Conservation (phyloP, 2,113 vertebrate genomes). For the Hippocampus abdominalis region DNA sequence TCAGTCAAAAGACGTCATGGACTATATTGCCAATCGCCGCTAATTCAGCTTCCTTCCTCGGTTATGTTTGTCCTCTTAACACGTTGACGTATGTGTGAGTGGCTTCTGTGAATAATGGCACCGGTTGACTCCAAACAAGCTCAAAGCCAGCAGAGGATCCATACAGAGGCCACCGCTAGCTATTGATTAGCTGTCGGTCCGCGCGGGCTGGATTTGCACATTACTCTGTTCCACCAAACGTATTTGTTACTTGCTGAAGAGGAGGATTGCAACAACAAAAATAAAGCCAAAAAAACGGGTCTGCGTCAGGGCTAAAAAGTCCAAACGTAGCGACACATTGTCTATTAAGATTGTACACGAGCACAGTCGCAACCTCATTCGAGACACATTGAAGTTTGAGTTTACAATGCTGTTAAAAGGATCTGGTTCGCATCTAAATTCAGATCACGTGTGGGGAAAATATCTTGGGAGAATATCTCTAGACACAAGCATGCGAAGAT, state of each 20-base stretch:
- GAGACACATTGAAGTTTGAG: not conserved
- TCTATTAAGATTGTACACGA: not conserved
- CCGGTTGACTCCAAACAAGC: not conserved
- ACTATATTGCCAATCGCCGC: not conserved
- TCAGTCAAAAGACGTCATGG: not conserved
- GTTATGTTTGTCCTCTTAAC: not conserved
- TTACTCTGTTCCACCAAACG: too few relatives aligned
- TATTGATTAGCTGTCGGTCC: not conserved
- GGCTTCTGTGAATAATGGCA: not conserved
- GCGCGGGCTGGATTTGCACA: not conserved
- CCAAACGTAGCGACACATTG: not conserved
- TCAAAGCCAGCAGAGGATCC: conserved; percentile 1
- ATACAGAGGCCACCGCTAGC: not conserved
- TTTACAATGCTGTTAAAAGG: not conserved
- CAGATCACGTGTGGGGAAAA: not conserved
- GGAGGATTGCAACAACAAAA: not conserved
- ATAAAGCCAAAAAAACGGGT: not conserved
- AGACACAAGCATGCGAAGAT: too few relatives aligned
- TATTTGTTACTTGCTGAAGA: not conserved
- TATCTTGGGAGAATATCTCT: not conserved
- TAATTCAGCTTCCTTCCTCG: not conserved
- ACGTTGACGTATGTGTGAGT: not conserved
- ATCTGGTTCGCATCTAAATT: not conserved
- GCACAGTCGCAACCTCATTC: not conserved
- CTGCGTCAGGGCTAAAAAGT: not conserved